Evolutionary conservation across 1,140 invertebrate species (phyloP), one percentile per base, ranked within the genome.

Genomic region (Trachymyrmex cornetzi): DNA sequence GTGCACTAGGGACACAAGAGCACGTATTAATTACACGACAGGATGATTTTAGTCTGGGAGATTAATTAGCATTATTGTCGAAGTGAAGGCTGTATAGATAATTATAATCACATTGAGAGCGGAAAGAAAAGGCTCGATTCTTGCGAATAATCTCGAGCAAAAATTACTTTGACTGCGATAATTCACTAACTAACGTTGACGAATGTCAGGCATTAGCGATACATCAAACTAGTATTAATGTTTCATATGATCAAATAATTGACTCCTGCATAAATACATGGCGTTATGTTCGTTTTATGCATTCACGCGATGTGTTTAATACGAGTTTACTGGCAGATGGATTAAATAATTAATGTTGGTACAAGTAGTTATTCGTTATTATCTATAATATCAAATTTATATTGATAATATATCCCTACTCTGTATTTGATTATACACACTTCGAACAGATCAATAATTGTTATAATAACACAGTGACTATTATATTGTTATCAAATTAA

Each of bases 11-110:
- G 30, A 69, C 22, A 48, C 53, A n/a, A 30, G 22, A 27, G 19
- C 38, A 34, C 34, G 34, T 61, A 61, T 67, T 74, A 84, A 84
- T 84, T 84, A 75, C 24, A 75, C 7, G 12, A 50, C 38, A 16
- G 27, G 5, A 61, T 48, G 27, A 84, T 61, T 84, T 19, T 57
- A n/a, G 9, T 19, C 24, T 22, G 24, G 14, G 44, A 22, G 53
- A 75, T 72, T 82, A 84, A 84, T 74, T 84, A 84, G 24, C 57
- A 74, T 84, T 50, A 74, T 16, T 71, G 80, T 14, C 69, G 22
- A 14, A 19, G 9, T 61, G 69, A 24, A 12, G 50, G n/a, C 27
- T 16, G 14, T 19, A 22, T 34, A n/a, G 53, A 48, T 16, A 30
- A 6, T 50, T 48, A 7, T 34, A 84, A 75, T 61, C 22, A 11